Evolutionary conservation across 1,140 invertebrate genomes (phyloP).

Genomic region (Himalopsyche phryganea): DNA sequence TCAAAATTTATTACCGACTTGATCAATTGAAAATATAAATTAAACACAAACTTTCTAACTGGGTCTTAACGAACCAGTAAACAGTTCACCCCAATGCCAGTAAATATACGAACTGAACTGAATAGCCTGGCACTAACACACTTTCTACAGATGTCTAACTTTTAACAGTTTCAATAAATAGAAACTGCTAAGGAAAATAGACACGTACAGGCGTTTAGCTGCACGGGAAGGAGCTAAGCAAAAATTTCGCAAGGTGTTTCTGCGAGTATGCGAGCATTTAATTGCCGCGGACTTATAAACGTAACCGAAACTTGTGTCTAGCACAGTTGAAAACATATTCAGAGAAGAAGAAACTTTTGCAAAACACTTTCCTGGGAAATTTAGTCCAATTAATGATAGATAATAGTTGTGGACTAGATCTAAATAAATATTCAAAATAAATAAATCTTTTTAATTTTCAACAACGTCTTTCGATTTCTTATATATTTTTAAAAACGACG

Average conservation of each 20-base stretch:
- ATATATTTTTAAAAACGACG: no score
- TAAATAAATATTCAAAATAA: no score
- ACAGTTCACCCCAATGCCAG: no score
- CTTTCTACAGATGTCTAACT: constrained; percentile 7
- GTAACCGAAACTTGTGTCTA: constrained; percentile 3
- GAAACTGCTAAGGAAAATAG: constrained; percentile 9
- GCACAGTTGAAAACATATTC: constrained; percentile 10
- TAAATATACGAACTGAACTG: no score
- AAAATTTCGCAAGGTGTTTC: constrained; percentile 18
- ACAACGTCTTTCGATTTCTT: no score
- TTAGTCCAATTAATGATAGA: no score
- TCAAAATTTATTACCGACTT: no score
- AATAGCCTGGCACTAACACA: not conserved
- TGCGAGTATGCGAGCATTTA: constrained; percentile 6
- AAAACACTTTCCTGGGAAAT: not conserved
- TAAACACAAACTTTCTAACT: no score
- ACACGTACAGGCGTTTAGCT: constrained; percentile 11
- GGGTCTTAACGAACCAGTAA: no score
- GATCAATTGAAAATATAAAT: no score
- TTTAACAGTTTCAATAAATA: constrained; percentile 29
- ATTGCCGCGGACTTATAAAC: constrained; percentile 10
- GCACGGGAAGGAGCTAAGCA: constrained; percentile 3
- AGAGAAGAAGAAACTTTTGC: constrained; percentile 5
- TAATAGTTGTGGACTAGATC: no score
- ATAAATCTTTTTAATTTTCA: no score